Evolutionary conservation across 2,113 vertebrate species (phyloP).

Genomic region (Nettapus auritus): DNA sequence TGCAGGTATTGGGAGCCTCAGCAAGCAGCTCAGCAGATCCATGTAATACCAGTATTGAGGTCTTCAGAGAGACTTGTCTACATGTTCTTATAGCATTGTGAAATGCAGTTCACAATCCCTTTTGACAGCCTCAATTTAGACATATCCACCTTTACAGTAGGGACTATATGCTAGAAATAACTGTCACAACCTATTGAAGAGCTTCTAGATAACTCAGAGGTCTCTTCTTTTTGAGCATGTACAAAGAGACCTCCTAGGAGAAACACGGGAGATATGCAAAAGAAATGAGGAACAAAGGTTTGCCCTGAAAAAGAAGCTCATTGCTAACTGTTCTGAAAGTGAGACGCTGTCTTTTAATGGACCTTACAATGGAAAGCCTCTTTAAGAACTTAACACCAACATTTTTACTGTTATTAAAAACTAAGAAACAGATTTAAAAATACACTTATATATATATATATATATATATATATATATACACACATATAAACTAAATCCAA

Average conservation of each 20-base stretch:
- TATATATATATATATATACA: too few relatives aligned
- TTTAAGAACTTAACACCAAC: neutral
- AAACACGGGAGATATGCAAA: conserved; percentile 17
- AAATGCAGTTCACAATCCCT: conserved; percentile 67
- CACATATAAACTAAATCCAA: too few relatives aligned
- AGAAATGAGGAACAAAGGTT: conserved; percentile 35
- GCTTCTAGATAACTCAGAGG: conserved; percentile 7
- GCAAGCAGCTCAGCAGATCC: conserved; percentile 30
- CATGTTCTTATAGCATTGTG: conserved; percentile 49
- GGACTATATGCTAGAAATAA: conserved; percentile 62
- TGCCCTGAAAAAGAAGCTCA: conserved; percentile 23
- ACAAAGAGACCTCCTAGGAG: conserved; percentile 20
- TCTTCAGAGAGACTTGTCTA: conserved; percentile 65
- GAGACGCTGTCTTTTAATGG: neutral
- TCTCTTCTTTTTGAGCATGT: neutral
- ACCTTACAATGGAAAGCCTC: neutral
- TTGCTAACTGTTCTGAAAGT: neutral
- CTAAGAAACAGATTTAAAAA: neutral
- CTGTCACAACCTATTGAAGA: conserved; percentile 71
- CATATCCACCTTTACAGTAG: conserved; percentile 59
- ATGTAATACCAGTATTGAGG: conserved; percentile 46
- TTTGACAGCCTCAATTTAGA: conserved; percentile 72
- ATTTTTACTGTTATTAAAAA: neutral
- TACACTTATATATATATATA: neutral
- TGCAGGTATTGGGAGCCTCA: conserved; percentile 48